Conservation (phyloP, 2,797 vertebrate genomes). For the Parauchenoglanis ngamensis region DNA sequence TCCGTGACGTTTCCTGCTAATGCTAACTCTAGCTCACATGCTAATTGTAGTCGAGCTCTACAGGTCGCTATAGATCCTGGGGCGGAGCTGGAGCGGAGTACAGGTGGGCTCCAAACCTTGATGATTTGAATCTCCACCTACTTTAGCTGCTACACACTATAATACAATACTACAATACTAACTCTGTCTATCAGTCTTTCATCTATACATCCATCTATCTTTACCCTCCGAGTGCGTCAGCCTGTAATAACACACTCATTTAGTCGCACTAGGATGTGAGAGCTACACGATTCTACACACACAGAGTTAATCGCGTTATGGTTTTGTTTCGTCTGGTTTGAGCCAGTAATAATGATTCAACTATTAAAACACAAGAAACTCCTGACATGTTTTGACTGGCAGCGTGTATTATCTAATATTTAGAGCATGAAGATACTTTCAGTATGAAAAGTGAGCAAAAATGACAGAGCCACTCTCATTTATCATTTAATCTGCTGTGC, state of each 20-base stretch:
- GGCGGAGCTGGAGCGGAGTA: too few species aligned
- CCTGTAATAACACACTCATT: too few species aligned
- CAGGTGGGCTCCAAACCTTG: too few species aligned
- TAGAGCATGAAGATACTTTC: neutral
- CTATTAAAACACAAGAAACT: neutral
- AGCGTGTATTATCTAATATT: neutral
- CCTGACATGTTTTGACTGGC: neutral
- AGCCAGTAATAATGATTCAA: neutral
- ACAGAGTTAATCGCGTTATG: neutral
- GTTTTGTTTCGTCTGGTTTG: neutral
- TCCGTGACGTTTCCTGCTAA: too few species aligned
- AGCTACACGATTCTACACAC: neutral
- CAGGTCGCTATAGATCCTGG: too few species aligned
- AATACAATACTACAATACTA: too few species aligned
- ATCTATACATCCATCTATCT: neutral
- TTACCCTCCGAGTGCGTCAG: too few species aligned
- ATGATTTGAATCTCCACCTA: too few species aligned
- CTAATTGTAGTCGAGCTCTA: too few species aligned
- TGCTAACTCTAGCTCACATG: too few species aligned
- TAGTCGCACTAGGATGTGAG: neutral
- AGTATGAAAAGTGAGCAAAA: neutral
- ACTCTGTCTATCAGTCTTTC: too few species aligned
- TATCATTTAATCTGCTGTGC: neutral
- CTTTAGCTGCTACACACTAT: too few species aligned
- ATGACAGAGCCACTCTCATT: neutral